Evolutionary conservation across 2,888 invertebrate genomes (phyloP), one percentile per base, ranked within the genome.

Genomic region (Diarsia brunnea): DNA sequence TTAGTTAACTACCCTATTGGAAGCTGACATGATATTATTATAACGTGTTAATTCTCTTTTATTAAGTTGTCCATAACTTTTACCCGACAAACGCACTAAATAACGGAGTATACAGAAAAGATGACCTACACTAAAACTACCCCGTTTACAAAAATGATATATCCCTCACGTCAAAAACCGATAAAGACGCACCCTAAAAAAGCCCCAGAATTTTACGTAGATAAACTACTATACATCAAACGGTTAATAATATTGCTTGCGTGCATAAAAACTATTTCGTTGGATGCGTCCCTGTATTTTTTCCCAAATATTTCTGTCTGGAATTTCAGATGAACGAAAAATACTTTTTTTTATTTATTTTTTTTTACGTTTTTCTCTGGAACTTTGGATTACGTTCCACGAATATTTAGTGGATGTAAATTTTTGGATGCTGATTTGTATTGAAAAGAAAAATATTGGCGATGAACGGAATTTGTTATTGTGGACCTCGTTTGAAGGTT

Each of bases 331-430:
- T 63, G 47, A 73, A 78, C 53, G 68, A 69, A 72, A 69, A 38
- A 45, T 27, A 16, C 47, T 14, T 78, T 55, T 4, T 51, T 27
- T 61, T 38, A 53, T 38, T 16, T 58, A 16, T 16, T 60, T 61
- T 58, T 63, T 38, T 38, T 58, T 47, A 27, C 27, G 21, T 73
- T 79, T 69, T 71, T 71, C 27, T 64, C 38, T 63, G n/a, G 43
- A 67, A 74, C 55, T 61, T 38, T 69, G 31, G 19, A 72, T 31
- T 49, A 78, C 75, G 69, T 24, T 65, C 5, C 16, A 51, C 16
- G 79, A 81, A 84, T 84, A 81, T 84, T 81, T 75, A 75, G 74
- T 69, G 38, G 49, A 79, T 81, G 73, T 55, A 81, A 84, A 79
- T 73, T 55, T 65, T 69, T 10, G 27, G 31, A 75, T 72, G 64